Percentiles rank a stretch among this genome's conserved stretches.
Evolutionary conservation across 35 echinoderm and acorn worm genomes (phyloP).

Genomic region (Acanthaster planci): DNA sequence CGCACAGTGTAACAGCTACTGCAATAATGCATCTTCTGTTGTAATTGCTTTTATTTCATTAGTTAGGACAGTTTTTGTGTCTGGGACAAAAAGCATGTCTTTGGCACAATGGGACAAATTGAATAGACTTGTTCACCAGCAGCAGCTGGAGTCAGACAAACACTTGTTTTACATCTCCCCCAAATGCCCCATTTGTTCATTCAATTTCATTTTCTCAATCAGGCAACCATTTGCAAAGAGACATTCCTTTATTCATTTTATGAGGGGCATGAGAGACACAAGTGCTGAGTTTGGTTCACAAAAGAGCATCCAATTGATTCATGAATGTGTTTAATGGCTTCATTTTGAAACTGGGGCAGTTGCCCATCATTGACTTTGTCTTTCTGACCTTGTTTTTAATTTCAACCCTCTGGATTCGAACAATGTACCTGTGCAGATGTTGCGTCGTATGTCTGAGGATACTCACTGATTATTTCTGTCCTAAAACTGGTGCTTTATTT

Average conservation of each 20-base stretch:
- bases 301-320: no score
- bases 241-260: background rate
- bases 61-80: constrained; percentile 6
- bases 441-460: no score
- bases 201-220: background rate
- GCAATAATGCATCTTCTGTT: no score
- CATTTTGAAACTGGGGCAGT: constrained; percentile 6
- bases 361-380: constrained; percentile 21
- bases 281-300: background rate
- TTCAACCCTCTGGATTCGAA: background rate
- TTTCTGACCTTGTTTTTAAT: background rate
- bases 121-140: background rate
- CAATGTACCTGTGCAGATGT: no score
- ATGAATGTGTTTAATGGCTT: background rate
- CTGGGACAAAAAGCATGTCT: background rate
- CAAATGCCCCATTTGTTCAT: constrained; percentile 22
- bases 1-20: no score
- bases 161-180: background rate
- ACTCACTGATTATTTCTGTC: no score
- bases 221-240: background rate
- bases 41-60: constrained; percentile 1
- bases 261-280: background rate
- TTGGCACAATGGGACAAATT: background rate
- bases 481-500: no score
- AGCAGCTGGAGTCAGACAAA: background rate